Percentiles rank a stretch among this genome's conserved stretches.
These are phyloP conservation scores for Gambusia holbrooki DNA, from an alignment of 2,113 vertebrate species.

Conservation along the genomic window DNA sequence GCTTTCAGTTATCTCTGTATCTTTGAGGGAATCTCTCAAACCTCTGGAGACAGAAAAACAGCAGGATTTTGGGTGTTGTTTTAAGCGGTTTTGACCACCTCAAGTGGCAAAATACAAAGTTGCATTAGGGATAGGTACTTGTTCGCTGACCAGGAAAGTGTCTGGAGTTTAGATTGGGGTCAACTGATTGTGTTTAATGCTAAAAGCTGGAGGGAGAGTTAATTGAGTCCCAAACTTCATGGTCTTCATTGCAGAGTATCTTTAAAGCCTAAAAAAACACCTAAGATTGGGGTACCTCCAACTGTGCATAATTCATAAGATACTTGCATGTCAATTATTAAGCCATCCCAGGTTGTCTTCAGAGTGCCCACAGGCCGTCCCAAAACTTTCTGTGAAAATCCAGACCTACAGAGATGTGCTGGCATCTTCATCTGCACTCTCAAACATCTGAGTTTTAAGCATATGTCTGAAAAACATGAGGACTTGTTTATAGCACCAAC, in stretches of 20 bases:
- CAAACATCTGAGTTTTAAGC: slow-evolving; percentile 26
- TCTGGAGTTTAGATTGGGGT: slow-evolving; percentile 48
- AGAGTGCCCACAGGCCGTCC: slow-evolving; percentile 48
- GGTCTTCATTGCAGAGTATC: slow-evolving; percentile 71
- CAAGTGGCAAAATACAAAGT: slow-evolving; percentile 51
- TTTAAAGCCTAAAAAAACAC: slow-evolving; percentile 60
- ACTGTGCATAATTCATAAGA: slow-evolving; percentile 78
- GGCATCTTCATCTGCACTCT: slow-evolving; percentile 36
- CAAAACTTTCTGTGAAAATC: slow-evolving; percentile 20
- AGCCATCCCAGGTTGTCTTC: slow-evolving; percentile 71
- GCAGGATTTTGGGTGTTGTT: slow-evolving; percentile 55
- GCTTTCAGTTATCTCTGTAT: slow-evolving; percentile 69
- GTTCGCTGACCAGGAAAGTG: slow-evolving; percentile 71
- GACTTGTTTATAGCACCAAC: slow-evolving; percentile 60
- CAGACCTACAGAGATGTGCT: slow-evolving; percentile 9
- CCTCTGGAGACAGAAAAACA: slow-evolving; percentile 33
- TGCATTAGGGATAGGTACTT: slow-evolving; percentile 44
- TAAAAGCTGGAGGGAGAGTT: slow-evolving; percentile 79
- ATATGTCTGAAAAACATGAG: slow-evolving; percentile 52
- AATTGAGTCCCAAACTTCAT: slow-evolving; percentile 82
- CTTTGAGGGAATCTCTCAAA: slow-evolving; percentile 44
- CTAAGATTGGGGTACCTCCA: slow-evolving; percentile 54
- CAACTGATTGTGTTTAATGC: slow-evolving; percentile 58
- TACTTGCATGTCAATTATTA: slow-evolving; percentile 76
- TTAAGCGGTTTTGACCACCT: slow-evolving; percentile 47